Base-by-base conservation (phyloP, 2,113 vertebrate genomes). In the Elephantulus edwardii region DNA sequence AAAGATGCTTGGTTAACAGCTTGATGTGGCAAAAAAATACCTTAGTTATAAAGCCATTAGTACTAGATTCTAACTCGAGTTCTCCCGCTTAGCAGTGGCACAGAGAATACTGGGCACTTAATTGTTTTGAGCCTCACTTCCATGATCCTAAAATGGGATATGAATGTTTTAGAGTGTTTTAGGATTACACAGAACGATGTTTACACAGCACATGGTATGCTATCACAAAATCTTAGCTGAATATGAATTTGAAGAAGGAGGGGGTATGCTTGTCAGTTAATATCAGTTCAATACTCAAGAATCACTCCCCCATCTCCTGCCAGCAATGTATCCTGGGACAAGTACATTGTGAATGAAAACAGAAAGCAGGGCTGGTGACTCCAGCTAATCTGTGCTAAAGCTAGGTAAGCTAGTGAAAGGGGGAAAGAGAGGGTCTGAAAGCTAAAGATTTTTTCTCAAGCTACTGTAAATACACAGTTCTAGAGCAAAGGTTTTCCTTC, bases 341-440 rank as follows among this genome's bases (percentile, higher is more conserved):
- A 68, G 90, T 86, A 42, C 95, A 91, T 26, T 40, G 16, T 86
- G 70, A 83, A 68, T 81, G 35, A 40, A 60, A 42, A 24, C 24
- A 66, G 95, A 96, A 95, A 95, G 92, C 80, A 90, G 93, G 90
- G 54, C 84, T 89, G 92, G 91, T 90, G 92, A 52, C 92, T 87
- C 90, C 92, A 38, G 35, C 8, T 95, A 93, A 26, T 52, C 48
- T 94, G 88, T 92, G 91, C 77, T 95, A 35, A 28, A 92, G 54
- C 33, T 87, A 83, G 80, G 93, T 72, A 48, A 93, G 54, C 28
- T 40, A 30, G 44, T 26, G 17, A 83, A 62, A 48, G 28, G 10
- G 14, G 12, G 2, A 40, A 28, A 75, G 46, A 60, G 42, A 60
- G 77, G 3, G 28, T 28, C 14, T 20, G 62, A 50, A 30, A 83